Base-by-base conservation (phyloP, 2,113 vertebrate genomes). In the Lucifuga dentata region DNA sequence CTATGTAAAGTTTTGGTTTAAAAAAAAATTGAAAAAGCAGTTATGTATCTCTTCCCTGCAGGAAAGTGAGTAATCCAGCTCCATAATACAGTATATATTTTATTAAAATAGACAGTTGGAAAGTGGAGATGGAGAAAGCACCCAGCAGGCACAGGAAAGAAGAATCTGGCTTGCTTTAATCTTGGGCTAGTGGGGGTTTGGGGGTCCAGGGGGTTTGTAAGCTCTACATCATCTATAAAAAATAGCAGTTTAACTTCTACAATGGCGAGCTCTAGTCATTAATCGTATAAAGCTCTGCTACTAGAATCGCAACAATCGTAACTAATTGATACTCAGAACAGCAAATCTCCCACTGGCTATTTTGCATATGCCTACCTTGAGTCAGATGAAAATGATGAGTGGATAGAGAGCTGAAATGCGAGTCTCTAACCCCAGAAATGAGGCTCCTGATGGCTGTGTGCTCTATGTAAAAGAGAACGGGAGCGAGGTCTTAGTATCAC, bases 311-410 rank as follows among this genome's bases (percentile, higher is more conserved):
- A 61, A 6, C 60, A 58, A 5, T 36, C n/a, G n/a, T 33, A n/a
- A 39, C 64, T 59, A 62, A 48, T 59, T 19, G 23, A 50, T 9
- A 8, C 20, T 19, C n/a, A 0, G 1, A 13, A 13, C 19, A 39
- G 35, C 26, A 38, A 43, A 13, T 49, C 32, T 23, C 41, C 43
- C 13, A 36, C 41, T 50, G 20, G 1, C 55, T 46, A 19, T 23
- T 55, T 57, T 52, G 9, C n/a, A 9, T 12, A 50, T 17, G 26
- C 83, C 67, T 67, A 75, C 77, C 83, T 86, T 80, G 33, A 51
- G 21, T 70, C 24, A 8, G 44, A 41, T 67, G 39, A 40, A 39
- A 36, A 48, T 51, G 40, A 50, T 59, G 66, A 44, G 20, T 24
- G 43, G 71, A 61, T 43, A 50, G 9, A 48, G 55, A 55, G 52